Evolutionary conservation across 2,888 invertebrate genomes (phyloP).

Genomic region (Tetragonula carbonaria): DNA sequence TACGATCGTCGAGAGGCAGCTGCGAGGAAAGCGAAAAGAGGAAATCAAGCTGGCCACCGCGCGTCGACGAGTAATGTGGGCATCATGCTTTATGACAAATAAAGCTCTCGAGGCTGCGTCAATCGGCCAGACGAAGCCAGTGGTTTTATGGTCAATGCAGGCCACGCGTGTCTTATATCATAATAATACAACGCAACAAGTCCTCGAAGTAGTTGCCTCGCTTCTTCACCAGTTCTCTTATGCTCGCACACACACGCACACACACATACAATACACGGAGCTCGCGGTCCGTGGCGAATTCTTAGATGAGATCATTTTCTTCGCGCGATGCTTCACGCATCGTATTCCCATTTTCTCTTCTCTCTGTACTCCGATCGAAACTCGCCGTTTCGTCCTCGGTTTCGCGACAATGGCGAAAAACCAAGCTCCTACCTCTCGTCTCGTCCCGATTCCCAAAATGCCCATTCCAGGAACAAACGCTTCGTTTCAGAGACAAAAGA

Average conservation of each 20-base stretch:
- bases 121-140: constrained; percentile 56
- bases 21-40: constrained; percentile 28
- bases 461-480: background rate
- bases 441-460: background rate
- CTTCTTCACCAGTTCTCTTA: constrained; percentile 37
- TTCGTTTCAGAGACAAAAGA: background rate
- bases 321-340: constrained; percentile 11
- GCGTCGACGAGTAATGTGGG: constrained; percentile 69
- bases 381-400: background rate
- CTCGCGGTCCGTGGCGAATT: constrained; percentile 47
- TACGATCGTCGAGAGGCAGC: background rate
- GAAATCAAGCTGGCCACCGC: constrained; percentile 59
- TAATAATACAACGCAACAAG: constrained; percentile 71
- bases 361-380: background rate
- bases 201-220: constrained; percentile 50
- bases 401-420: constrained; percentile 3
- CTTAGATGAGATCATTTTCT: constrained; percentile 56
- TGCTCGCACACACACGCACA: constrained; percentile 25
- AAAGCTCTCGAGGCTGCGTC: constrained; percentile 56
- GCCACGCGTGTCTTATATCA: constrained; percentile 74
- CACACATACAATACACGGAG: background rate
- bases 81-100: constrained; percentile 66
- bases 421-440: background rate
- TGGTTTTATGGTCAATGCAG: constrained; percentile 65
- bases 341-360: constrained; percentile 13